Conservation (phyloP, 2,888 invertebrate genomes). For the Metellina segmentata region DNA sequence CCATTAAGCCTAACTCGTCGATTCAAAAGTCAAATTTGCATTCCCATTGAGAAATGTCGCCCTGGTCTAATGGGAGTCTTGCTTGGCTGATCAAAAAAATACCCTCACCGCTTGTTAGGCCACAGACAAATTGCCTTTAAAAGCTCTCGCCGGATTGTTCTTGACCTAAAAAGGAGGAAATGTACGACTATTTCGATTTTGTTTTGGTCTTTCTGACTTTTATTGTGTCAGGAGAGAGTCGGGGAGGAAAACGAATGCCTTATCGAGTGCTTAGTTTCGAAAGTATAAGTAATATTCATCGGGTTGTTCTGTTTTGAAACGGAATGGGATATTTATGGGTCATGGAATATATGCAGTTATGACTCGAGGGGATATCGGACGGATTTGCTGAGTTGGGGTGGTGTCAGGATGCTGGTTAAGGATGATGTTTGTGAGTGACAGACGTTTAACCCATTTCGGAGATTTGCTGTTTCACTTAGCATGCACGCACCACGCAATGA, state of each 20-base stretch:
- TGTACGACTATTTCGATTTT: conserved; percentile 37
- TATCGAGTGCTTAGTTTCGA: conserved; percentile 50
- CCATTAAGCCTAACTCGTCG: conserved; percentile 48
- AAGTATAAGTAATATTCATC: conserved; percentile 52
- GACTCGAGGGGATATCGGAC: conserved; percentile 23
- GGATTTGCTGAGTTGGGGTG: conserved; percentile 18
- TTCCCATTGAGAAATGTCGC: conserved; percentile 59
- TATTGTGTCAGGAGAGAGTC: conserved; percentile 37
- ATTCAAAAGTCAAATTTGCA: conserved; percentile 37
- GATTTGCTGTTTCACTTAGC: background rate
- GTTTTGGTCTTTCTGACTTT: conserved; percentile 48
- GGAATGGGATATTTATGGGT: conserved; percentile 44
- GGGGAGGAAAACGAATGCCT: conserved; percentile 17
- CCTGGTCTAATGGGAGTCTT: conserved; percentile 37
- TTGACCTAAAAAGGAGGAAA: conserved; percentile 62
- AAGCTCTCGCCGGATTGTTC: conserved; percentile 49
- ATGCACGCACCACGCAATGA: no score
- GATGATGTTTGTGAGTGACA: conserved; percentile 11
- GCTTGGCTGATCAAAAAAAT: conserved; percentile 62
- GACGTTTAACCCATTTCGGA: conserved; percentile 23
- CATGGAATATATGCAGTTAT: conserved; percentile 31
- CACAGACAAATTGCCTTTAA: conserved; percentile 59
- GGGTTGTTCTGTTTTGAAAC: conserved; percentile 29
- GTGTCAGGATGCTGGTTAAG: background rate
- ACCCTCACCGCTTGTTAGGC: conserved; percentile 36